phyloP scores from a whole-genome alignment of 1,140 invertebrate genomes.

The Ostrea denselamellosa region DNA sequence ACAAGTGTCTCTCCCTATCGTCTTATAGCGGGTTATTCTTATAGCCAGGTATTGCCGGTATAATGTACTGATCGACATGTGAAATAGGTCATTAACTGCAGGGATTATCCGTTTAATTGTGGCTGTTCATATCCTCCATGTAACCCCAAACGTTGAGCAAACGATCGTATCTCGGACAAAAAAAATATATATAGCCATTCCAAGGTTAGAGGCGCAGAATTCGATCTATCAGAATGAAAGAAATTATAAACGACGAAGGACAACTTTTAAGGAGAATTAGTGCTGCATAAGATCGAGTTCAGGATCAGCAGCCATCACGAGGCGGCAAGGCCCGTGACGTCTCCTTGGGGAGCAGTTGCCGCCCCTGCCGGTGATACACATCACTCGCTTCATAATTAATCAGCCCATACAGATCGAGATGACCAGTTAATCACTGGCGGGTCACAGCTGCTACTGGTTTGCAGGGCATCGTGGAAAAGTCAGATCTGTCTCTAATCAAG shows the following conservation, averaged over 20 bases:
- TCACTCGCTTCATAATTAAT: slow-evolving; percentile 25
- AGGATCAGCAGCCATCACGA: neutral
- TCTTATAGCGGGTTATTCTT: neutral
- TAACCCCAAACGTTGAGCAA: neutral
- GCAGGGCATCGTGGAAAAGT: neutral
- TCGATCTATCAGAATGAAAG: neutral
- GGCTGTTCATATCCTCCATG: neutral
- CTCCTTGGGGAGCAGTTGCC: slow-evolving; percentile 10
- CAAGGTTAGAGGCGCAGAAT: neutral
- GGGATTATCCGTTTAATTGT: slow-evolving; percentile 3
- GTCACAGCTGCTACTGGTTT: slow-evolving; percentile 26
- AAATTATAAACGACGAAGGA: neutral
- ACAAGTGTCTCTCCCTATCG: neutral
- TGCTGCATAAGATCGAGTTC: neutral
- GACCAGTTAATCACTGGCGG: slow-evolving; percentile 12
- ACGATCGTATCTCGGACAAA: neutral
- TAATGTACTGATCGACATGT: slow-evolving; percentile 29
- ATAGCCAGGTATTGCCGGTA: slow-evolving; percentile 11
- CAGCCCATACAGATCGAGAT: slow-evolving; percentile 21
- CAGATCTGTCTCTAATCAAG: neutral
- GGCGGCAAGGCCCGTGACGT: neutral
- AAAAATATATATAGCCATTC: neutral
- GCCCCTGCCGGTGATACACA: neutral
- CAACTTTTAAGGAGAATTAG: neutral
- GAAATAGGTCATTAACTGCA: slow-evolving; percentile 9